Conservation (phyloP, 2,888 invertebrate species). For the Ernsta delagoae region DNA sequence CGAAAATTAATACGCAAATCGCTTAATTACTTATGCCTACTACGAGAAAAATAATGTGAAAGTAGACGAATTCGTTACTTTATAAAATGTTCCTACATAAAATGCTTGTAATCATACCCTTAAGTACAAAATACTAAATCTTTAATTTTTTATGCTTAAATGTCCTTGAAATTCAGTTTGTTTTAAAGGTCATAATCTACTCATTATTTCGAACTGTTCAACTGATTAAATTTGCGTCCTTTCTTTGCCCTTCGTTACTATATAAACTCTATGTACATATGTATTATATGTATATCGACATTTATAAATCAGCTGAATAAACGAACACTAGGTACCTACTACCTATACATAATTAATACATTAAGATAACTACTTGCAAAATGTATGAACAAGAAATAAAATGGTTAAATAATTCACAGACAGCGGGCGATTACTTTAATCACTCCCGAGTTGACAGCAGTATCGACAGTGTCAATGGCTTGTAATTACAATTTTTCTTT, state of each 20-base stretch:
- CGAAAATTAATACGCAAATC: too few relatives aligned
- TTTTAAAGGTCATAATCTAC: too few relatives aligned
- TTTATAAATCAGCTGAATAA: slow-evolving; percentile 5
- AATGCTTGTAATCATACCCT: too few relatives aligned
- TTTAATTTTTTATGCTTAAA: too few relatives aligned
- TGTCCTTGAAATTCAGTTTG: too few relatives aligned
- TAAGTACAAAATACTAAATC: too few relatives aligned
- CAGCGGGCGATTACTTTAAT: slow-evolving; percentile 6
- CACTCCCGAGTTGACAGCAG: neutral
- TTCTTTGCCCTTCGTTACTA: slow-evolving; percentile 2
- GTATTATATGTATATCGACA: too few relatives aligned
- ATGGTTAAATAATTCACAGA: slow-evolving; percentile 5
- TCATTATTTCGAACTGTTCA: too few relatives aligned
- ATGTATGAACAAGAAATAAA: neutral
- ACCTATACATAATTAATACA: slow-evolving; percentile 8
- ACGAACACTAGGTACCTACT: neutral
- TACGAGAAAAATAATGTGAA: too few relatives aligned
- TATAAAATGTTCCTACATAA: too few relatives aligned
- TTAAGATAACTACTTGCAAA: slow-evolving; percentile 10
- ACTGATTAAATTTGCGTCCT: neutral
- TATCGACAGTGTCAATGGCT: slow-evolving; percentile 4
- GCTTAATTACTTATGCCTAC: too few relatives aligned
- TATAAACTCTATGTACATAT: neutral
- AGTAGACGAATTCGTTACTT: too few relatives aligned
- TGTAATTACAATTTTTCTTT: neutral